These are phyloP conservation scores for Budorcas taxicolor DNA, from an alignment of 2,113 vertebrate genomes.

Conservation along the genomic window DNA sequence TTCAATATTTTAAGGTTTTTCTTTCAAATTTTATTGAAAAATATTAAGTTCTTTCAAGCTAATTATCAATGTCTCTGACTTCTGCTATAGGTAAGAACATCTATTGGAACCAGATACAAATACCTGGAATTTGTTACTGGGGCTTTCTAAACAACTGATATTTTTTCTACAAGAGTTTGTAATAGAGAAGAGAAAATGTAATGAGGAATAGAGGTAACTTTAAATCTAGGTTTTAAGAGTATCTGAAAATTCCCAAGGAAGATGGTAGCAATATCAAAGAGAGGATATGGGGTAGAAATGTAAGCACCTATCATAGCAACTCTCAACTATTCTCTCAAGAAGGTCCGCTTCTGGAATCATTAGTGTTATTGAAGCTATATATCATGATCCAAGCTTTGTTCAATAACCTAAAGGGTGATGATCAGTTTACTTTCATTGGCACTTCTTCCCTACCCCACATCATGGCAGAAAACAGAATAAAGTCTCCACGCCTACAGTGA, in stretches of 20 bases:
- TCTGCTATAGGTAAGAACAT: background rate
- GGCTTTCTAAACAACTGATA: background rate
- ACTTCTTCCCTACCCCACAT: background rate
- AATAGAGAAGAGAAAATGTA: background rate
- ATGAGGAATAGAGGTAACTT: background rate
- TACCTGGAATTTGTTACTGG: background rate
- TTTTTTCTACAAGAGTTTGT: background rate
- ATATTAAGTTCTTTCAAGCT: background rate
- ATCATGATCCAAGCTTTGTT: background rate
- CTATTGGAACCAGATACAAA: background rate
- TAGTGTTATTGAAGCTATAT: background rate
- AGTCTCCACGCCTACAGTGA: background rate
- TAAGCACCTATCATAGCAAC: background rate
- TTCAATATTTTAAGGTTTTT: background rate
- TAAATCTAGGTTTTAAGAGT: background rate
- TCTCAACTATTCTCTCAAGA: conserved; percentile 25
- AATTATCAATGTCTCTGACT: background rate
- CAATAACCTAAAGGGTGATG: background rate
- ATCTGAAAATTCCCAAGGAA: conserved; percentile 16
- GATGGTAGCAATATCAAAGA: background rate
- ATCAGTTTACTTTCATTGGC: background rate
- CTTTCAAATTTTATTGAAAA: background rate
- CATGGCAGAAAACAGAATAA: background rate
- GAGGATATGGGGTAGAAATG: conserved; percentile 5
- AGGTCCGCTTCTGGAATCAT: conserved; percentile 10